phyloP scores from a whole-genome alignment of 2,797 vertebrate genomes.

The Mormyrops boulengeri region DNA sequence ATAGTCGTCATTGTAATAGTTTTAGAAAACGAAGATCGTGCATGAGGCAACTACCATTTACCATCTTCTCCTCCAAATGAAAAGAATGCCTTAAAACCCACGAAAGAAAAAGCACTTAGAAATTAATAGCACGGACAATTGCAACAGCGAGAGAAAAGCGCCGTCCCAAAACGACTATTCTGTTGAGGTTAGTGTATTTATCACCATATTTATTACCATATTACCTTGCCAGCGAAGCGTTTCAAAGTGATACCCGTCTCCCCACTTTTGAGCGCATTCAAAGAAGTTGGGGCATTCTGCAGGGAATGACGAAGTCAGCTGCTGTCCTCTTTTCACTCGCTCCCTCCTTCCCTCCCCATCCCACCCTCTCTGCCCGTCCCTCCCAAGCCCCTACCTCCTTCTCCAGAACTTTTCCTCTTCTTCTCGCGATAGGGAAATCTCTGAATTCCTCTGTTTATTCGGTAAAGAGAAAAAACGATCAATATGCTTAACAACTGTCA shows the following conservation, averaged over 20 bases:
- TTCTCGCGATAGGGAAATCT: conserved; percentile 59
- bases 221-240: conserved; percentile 34
- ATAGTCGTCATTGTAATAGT: background rate
- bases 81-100: conserved; percentile 23
- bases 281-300: conserved; percentile 52
- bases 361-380: conserved; percentile 22
- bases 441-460: conserved; percentile 33
- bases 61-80: conserved; percentile 21
- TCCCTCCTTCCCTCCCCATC: conserved; percentile 32
- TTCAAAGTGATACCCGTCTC: conserved; percentile 34
- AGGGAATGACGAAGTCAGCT: conserved; percentile 45
- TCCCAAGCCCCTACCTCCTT: conserved; percentile 50
- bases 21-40: background rate
- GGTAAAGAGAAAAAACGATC: conserved; percentile 2
- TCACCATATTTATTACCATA: background rate
- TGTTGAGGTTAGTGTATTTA: background rate
- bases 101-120: conserved; percentile 30
- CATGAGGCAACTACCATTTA: conserved; percentile 16
- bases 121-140: conserved; percentile 23
- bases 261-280: conserved; percentile 45
- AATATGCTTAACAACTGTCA: background rate
- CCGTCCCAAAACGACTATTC: conserved; percentile 4
- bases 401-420: conserved; percentile 44
- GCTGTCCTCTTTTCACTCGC: conserved; percentile 33
- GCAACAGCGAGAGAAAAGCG: background rate